Conservation (phyloP, 2,113 vertebrate genomes). For the Tachysurus vachellii region DNA sequence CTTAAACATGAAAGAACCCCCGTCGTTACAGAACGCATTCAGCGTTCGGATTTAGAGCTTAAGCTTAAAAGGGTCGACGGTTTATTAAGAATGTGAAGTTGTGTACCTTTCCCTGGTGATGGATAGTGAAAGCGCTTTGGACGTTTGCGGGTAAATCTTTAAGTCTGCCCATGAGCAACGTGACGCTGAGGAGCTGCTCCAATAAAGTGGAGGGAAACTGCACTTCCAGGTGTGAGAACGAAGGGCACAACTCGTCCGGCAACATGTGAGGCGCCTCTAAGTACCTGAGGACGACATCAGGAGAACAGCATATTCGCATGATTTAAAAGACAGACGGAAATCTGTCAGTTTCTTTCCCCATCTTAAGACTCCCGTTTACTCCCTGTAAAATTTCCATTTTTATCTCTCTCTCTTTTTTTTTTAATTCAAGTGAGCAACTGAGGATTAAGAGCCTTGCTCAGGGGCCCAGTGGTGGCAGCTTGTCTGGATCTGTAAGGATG, state of each 20-base stretch:
- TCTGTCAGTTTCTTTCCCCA: background rate
- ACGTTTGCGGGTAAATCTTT: constrained; percentile 79
- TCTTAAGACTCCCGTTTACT: too few species aligned
- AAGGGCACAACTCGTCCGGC: constrained; percentile 66
- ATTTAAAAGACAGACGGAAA: background rate
- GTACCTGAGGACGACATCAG: constrained; percentile 68
- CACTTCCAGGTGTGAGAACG: constrained; percentile 80
- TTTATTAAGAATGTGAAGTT: too few species aligned
- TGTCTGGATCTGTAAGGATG: background rate
- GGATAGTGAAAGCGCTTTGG: constrained; percentile 80
- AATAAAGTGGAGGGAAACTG: constrained; percentile 83
- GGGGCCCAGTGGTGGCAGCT: background rate
- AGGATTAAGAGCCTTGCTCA: too few species aligned
- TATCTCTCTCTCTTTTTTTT: background rate
- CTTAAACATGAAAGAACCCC: background rate
- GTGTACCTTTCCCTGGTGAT: constrained; percentile 86
- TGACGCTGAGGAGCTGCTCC: constrained; percentile 86
- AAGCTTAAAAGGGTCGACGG: background rate
- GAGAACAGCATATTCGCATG: background rate
- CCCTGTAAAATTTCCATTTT: too few species aligned
- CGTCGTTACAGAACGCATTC: background rate
- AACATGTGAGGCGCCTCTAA: constrained; percentile 68
- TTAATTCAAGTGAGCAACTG: background rate
- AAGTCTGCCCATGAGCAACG: constrained; percentile 80
- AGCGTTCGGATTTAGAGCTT: background rate